Base-by-base conservation (phyloP, 30 jellyfish, hydroid and myxozoan genomes). In the Rhopilema esculentum region DNA sequence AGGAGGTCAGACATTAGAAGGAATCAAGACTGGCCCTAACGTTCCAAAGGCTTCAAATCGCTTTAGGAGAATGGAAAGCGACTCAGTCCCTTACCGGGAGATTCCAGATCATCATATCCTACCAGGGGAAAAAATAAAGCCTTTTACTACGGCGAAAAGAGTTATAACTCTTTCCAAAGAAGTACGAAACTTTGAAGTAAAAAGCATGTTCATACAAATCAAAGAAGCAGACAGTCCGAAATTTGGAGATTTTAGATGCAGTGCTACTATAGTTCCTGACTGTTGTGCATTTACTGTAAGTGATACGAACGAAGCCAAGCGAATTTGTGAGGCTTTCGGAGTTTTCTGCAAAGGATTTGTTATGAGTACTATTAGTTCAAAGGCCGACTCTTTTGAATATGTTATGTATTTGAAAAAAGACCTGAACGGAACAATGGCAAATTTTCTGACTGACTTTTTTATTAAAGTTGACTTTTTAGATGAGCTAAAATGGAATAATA, bases 211-310 rank as follows among this genome's bases (percentile, higher is more conserved):
- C 72, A 74, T 92, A 20, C 98, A 92, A 84, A 88, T 92, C 27
- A 88, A 82, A 77, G 97, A 92, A 74, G 98, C 97, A 0, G 98
- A 92, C 61, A 87, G 97, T 49, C 97, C 97, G 20, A 73, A 27
- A 33, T 29, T 78, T 8, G 98, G 98, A 16, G 98, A 92, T 68
- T 92, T 87, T 62, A 75, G 68, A 21, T 92, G 98, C 85, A 73
- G 84, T 66, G 97, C 91, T 0, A 80, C 97, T 0, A 88, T 69
- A 0, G 97, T 92, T 23, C 95, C 97, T 24, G 50, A 88, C 1
- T 92, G 95, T 29, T 92, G 98, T 66, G 98, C 98, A 19, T 87
- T 92, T 79, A 66, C 79, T 27, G 95, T 92, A 0, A 83, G 80
- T 31, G 90, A 86, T 62, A 53, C 92, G 68, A 67, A 69, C 79